Conservation (phyloP, 2,888 invertebrate genomes). For the Acronicta alni region DNA sequence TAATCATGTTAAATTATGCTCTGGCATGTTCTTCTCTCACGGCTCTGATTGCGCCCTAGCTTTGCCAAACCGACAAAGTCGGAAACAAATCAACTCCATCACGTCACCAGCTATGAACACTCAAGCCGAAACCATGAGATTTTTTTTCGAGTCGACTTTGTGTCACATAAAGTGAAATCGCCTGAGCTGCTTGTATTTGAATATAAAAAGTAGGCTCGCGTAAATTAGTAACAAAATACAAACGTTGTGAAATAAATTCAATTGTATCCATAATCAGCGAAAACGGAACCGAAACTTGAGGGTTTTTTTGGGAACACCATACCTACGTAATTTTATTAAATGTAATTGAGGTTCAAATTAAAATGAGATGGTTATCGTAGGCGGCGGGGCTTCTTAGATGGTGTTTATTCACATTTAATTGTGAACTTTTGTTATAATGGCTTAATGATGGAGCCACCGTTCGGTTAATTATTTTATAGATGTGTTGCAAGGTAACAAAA, state of each 20-base stretch:
- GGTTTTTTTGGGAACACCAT: conserved; percentile 32
- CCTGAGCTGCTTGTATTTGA: conserved; percentile 13
- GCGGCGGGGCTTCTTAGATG: conserved; percentile 70
- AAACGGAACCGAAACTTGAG: conserved; percentile 31
- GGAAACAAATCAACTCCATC: conserved; percentile 29
- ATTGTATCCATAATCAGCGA: conserved; percentile 47
- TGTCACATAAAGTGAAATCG: conserved; percentile 34
- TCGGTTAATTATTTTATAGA: conserved; percentile 72
- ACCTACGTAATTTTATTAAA: conserved; percentile 54
- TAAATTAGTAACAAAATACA: conserved; percentile 30
- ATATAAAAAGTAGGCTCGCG: conserved; percentile 19
- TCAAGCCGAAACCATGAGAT: conserved; percentile 28
- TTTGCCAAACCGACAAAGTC: conserved; percentile 48
- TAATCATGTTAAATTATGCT: conserved; percentile 51
- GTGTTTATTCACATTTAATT: conserved; percentile 81
- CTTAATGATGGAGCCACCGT: conserved; percentile 74
- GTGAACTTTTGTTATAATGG: conserved; percentile 76
- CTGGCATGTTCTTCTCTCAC: conserved; percentile 47
- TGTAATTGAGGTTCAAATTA: conserved; percentile 67
- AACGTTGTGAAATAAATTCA: conserved; percentile 44
- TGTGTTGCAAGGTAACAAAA: conserved; percentile 68
- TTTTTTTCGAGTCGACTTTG: conserved; percentile 14
- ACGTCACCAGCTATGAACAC: conserved; percentile 32
- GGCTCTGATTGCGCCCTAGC: conserved; percentile 48
- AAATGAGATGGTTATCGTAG: conserved; percentile 65